Conservation (phyloP, 2,888 invertebrate genomes). For the Xanthorhoe spadicearia region DNA sequence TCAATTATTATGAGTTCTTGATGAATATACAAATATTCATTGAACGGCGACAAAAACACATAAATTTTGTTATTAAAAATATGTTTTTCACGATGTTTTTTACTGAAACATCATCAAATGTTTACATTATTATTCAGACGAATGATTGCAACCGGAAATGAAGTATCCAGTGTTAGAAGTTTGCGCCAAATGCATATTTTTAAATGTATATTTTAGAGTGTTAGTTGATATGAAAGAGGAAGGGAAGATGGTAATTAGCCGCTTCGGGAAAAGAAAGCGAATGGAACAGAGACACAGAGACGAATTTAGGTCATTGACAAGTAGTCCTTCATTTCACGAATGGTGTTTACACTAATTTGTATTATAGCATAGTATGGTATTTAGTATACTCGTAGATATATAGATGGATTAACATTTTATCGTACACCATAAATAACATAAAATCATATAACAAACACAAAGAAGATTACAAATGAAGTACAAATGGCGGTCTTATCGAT, state of each 20-base stretch:
- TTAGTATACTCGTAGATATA: too few relatives aligned
- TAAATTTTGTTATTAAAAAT: not conserved
- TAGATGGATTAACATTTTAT: too few relatives aligned
- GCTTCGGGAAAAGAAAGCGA: constrained; percentile 41
- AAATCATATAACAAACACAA: too few relatives aligned
- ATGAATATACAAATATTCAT: too few relatives aligned
- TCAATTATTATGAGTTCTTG: too few relatives aligned
- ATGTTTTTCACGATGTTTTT: not conserved
- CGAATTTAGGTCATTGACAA: constrained; percentile 10
- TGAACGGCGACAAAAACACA: too few relatives aligned
- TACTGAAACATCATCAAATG: not conserved
- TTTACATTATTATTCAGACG: constrained; percentile 26
- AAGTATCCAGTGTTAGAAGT: constrained; percentile 29
- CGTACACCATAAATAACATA: too few relatives aligned
- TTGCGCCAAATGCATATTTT: constrained; percentile 13
- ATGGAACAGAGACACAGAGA: constrained; percentile 21
- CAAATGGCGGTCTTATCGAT: too few relatives aligned
- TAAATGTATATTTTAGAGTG: constrained; percentile 25
- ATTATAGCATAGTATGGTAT: too few relatives aligned
- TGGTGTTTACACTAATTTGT: too few relatives aligned
- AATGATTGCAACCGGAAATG: constrained; percentile 47
- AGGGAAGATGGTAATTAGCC: constrained; percentile 59
- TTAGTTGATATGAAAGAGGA: constrained; percentile 41
- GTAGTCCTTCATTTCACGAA: too few relatives aligned
- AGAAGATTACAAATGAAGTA: too few relatives aligned